Evolutionary conservation across 2,797 vertebrate species (phyloP).

Genomic region (Tenualosa thibaudeaui): DNA sequence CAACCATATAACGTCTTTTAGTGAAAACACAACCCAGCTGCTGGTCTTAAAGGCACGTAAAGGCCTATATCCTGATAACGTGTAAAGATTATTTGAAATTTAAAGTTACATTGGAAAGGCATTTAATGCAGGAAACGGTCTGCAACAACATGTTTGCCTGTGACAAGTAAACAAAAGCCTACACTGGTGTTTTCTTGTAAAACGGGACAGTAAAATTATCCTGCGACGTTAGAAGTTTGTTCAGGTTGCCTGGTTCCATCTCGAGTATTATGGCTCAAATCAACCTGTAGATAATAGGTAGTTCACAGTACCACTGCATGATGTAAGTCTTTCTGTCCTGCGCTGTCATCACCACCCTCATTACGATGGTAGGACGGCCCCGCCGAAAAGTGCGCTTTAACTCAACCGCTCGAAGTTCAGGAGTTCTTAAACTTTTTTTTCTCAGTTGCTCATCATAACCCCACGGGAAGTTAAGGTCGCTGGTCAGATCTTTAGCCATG

Average conservation of each 20-base stretch:
- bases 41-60: no score
- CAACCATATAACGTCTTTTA: background rate
- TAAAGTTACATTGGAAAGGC: no score
- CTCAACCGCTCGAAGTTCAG: slow-evolving; percentile 38
- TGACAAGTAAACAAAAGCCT: no score
- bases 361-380: slow-evolving; percentile 56
- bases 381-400: slow-evolving; percentile 6
- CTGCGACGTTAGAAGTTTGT: background rate
- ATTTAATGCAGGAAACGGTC: no score
- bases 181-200: no score
- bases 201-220: background rate
- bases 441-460: slow-evolving; percentile 8
- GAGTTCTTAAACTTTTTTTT: slow-evolving; percentile 65
- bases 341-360: slow-evolving; percentile 41
- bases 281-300: background rate
- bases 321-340: background rate
- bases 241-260: background rate
- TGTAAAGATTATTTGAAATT: no score
- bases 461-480: slow-evolving; percentile 8
- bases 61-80: no score
- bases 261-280: background rate
- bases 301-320: background rate
- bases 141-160: no score
- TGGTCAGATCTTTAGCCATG: slow-evolving; percentile 49
- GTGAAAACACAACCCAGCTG: background rate